These are phyloP conservation scores for Actinia tenebrosa DNA, from an alignment of 64 coral and sea anemone species.

Conservation along the genomic window DNA sequence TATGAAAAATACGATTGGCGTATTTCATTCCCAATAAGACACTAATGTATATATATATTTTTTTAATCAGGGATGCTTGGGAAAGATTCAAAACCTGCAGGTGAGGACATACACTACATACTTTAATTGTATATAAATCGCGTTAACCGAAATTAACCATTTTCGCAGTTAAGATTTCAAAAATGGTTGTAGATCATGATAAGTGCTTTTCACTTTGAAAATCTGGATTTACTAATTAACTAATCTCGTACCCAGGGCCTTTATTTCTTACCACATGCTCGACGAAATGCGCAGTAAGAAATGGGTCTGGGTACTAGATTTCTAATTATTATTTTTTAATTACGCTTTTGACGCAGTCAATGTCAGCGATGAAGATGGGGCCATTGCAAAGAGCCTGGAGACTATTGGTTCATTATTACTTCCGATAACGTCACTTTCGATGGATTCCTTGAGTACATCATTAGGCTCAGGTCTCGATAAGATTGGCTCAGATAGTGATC, in stretches of 20 bases:
- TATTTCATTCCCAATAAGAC: too few relatives aligned
- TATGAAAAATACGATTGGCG: too few relatives aligned
- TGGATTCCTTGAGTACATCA: slow-evolving; percentile 21
- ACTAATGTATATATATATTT: not conserved
- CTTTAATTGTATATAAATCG: not conserved
- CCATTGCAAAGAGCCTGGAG: slow-evolving; percentile 12
- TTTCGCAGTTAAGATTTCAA: not conserved
- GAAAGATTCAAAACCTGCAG: not conserved
- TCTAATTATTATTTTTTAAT: too few relatives aligned
- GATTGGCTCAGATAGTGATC: slow-evolving; percentile 11
- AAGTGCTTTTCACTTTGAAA: too few relatives aligned
- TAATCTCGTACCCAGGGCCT: too few relatives aligned
- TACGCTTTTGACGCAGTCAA: not conserved
- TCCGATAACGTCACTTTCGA: not conserved
- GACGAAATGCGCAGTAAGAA: too few relatives aligned
- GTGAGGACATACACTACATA: not conserved
- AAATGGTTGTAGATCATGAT: too few relatives aligned
- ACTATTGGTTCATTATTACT: slow-evolving; percentile 30
- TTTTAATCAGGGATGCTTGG: not conserved
- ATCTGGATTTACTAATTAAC: too few relatives aligned
- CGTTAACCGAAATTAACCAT: not conserved
- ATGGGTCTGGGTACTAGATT: too few relatives aligned
- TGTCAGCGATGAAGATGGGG: not conserved
- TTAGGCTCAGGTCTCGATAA: slow-evolving; percentile 28
- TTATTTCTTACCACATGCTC: too few relatives aligned